Evolutionary conservation across 2,797 vertebrate genomes (phyloP), one percentile per base, ranked within the genome.

Genomic region (Phoebastria nigripes): DNA sequence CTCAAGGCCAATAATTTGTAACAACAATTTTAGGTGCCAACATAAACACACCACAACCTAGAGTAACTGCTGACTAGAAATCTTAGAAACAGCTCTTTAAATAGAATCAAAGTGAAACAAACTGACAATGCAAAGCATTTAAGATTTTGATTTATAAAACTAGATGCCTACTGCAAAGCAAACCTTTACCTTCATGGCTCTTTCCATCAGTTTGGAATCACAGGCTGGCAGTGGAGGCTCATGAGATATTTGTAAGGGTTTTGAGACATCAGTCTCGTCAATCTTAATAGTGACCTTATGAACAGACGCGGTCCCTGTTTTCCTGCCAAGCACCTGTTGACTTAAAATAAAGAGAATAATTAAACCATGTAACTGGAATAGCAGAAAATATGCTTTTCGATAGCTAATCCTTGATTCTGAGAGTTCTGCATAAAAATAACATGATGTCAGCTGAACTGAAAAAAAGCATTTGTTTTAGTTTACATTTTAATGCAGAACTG

Each of bases 211-310:
- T 97, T 98, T 99, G 54, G 99, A 99, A 98, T 99, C 99, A 96
- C 99, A 99, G 63, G 98, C 98, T 95, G 99, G 99, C 63, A 99
- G 98, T 79, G 99, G 99, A 97, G 99, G 99, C 89, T 99, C 99
- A 93, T 99, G 99, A 95, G 98, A 99, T 97, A 99, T 99, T 97
- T 99, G 99, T 93, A 99, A 98, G 94, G 99, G 99, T 98, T 99
- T 99, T 31, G 99, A 99, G 95, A 98, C 99, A 98, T 99, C 99
- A 8, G 98, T 97, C 94, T 99, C 99, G 89, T 99, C 99, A 56
- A 99, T 99, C 98, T 98, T 99, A 97, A 99, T 99, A 51, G 98
- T 99, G 98, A 99, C 99, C 96, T 99, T 99, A 97, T 99, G 99
- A 87, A 99, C 98, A 67, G 99, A 98, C 1, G 99, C 99, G 2